Evolutionary conservation across 1,140 invertebrate genomes (phyloP).

Genomic region (Protaetia brevitarsis): DNA sequence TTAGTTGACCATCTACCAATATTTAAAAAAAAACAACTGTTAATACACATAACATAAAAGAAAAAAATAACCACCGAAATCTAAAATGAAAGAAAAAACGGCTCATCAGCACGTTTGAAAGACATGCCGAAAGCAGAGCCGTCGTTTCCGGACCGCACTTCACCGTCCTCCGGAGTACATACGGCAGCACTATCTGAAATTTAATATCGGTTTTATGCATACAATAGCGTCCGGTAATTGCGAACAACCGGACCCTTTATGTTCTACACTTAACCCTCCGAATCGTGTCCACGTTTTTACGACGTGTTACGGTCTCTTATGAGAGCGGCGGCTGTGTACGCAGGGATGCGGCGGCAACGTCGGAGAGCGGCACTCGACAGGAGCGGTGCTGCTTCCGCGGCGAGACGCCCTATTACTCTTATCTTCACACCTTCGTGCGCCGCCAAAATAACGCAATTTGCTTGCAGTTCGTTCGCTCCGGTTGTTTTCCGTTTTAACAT

Average conservation of each 20-base stretch:
- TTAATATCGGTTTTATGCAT: slow-evolving; percentile 29
- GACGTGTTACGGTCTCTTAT: slow-evolving; percentile 11
- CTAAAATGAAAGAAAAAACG: too few species aligned
- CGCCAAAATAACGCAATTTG: slow-evolving; percentile 5
- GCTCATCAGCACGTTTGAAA: too few species aligned
- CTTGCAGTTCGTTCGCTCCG: slow-evolving; percentile 5
- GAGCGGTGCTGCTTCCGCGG: not conserved
- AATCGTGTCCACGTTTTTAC: not conserved
- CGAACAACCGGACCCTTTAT: slow-evolving; percentile 22
- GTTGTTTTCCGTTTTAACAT: slow-evolving; percentile 14
- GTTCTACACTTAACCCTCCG: slow-evolving; percentile 25
- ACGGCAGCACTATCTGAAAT: slow-evolving; percentile 23
- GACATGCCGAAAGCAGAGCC: too few species aligned
- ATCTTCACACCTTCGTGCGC: not conserved
- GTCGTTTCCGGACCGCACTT: not conserved
- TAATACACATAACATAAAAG: too few species aligned
- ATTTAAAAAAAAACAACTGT: too few species aligned
- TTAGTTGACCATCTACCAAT: too few species aligned
- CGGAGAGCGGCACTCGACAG: not conserved
- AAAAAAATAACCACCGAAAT: too few species aligned
- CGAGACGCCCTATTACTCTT: not conserved
- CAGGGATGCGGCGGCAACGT: not conserved
- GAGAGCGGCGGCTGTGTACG: not conserved
- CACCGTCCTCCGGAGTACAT: slow-evolving; percentile 2
- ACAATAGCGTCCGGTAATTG: slow-evolving; percentile 26